A percentile compares a stretch with the other conserved stretches of the same genome.
These are phyloP conservation scores for Callocephalon fimbriatum DNA, from an alignment of 2,113 vertebrate species.

Conservation along the genomic window DNA sequence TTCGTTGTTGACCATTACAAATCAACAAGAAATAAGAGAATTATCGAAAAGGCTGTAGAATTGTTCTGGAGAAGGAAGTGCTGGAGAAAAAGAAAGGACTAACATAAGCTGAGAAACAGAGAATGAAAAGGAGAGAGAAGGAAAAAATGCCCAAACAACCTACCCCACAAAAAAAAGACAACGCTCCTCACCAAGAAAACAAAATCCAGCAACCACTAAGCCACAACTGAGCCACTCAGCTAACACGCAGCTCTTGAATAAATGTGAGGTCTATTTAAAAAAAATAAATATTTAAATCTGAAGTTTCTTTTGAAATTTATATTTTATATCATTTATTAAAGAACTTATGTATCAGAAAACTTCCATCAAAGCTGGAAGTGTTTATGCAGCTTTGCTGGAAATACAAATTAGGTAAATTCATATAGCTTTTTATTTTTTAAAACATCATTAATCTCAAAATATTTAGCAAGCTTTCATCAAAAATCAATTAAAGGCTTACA, in stretches of 20 bases:
- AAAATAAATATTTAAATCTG: neutral
- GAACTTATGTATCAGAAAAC: neutral
- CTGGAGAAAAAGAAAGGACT: neutral
- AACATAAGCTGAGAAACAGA: neutral
- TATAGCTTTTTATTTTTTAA: neutral
- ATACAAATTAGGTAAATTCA: neutral
- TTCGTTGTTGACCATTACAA: neutral
- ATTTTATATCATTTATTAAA: neutral
- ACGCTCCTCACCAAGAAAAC: neutral
- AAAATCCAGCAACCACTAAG: neutral
- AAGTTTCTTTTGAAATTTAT: neutral
- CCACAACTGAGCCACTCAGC: neutral
- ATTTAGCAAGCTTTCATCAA: neutral
- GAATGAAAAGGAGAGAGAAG: neutral
- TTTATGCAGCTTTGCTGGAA: neutral
- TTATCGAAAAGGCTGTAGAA: neutral
- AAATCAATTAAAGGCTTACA: neutral
- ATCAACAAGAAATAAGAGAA: neutral
- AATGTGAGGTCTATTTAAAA: neutral
- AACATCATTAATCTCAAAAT: neutral
- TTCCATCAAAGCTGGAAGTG: neutral
- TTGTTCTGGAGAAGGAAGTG: neutral
- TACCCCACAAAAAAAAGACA: neutral
- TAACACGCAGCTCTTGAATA: neutral
- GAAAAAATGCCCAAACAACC: fast-evolving